phyloP scores from a whole-genome alignment of 2,888 invertebrate species.

The Ganaspis brasiliensis region DNA sequence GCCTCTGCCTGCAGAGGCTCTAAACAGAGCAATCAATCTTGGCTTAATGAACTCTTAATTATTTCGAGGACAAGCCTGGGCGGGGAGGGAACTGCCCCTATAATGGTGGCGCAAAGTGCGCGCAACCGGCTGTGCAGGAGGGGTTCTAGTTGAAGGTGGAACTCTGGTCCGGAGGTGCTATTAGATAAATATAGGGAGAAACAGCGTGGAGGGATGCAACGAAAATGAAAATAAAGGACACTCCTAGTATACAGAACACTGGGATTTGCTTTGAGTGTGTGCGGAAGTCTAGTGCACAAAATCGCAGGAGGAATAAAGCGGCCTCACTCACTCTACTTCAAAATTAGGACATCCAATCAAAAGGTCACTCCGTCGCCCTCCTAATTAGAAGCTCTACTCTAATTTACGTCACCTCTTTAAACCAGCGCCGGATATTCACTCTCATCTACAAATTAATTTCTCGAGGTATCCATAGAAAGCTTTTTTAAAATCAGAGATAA shows the following conservation, averaged over 20 bases:
- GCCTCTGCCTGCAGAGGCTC: constrained; percentile 61
- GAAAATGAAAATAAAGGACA: constrained; percentile 73
- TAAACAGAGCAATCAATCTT: constrained; percentile 79
- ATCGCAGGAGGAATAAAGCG: constrained; percentile 10
- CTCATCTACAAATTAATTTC: too few species aligned
- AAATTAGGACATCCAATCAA: constrained; percentile 19
- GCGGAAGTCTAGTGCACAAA: background rate
- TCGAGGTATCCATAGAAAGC: too few species aligned
- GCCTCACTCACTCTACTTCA: background rate
- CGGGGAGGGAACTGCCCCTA: constrained; percentile 77
- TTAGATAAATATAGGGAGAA: constrained; percentile 78
- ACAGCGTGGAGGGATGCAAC: constrained; percentile 66
- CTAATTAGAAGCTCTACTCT: constrained; percentile 4
- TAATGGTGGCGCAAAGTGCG: constrained; percentile 79
- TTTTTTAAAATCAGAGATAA: too few species aligned
- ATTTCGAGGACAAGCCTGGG: constrained; percentile 77
- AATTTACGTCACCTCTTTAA: background rate
- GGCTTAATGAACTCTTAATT: constrained; percentile 80
- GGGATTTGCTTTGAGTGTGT: constrained; percentile 22
- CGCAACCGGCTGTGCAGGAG: constrained; percentile 71
- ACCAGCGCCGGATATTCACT: background rate
- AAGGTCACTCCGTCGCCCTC: constrained; percentile 13
- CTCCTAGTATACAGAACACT: constrained; percentile 53
- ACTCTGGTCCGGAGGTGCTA: constrained; percentile 70
- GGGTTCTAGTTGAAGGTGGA: constrained; percentile 60